These are phyloP conservation scores for Ameiurus melas DNA, from an alignment of 2,113 vertebrate species.

Conservation along the genomic window DNA sequence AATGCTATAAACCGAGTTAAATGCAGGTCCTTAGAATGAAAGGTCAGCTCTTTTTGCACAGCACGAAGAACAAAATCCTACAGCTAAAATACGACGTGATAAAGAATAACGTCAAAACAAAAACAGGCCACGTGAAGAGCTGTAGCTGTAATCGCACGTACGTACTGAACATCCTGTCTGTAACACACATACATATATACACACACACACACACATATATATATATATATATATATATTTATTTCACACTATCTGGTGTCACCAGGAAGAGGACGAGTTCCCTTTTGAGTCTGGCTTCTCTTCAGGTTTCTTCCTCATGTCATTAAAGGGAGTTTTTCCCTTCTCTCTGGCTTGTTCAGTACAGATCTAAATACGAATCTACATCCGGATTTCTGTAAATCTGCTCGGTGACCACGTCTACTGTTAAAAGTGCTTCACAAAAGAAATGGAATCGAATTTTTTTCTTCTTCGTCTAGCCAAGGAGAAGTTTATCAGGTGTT, in stretches of 20 bases:
- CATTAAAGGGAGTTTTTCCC: neutral
- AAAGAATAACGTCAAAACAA: neutral
- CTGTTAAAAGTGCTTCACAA: neutral
- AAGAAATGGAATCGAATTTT: neutral
- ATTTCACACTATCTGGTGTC: neutral
- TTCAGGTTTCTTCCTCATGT: neutral
- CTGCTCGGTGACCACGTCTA: neutral
- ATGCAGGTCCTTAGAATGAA: neutral
- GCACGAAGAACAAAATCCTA: neutral
- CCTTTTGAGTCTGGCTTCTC: neutral
- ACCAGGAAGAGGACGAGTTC: neutral
- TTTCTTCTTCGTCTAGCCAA: neutral
- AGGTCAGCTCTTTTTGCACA: neutral
- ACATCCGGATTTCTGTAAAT: neutral
- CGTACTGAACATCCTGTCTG: neutral
- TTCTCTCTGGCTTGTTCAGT: neutral
- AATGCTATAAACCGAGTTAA: neutral
- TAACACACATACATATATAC: no score
- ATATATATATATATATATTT: no score
- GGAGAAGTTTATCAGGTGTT: neutral
- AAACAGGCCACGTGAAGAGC: neutral
- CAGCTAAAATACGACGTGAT: neutral
- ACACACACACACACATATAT: no score
- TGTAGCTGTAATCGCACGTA: neutral
- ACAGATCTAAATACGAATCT: neutral